phyloP scores from a whole-genome alignment of 2,113 vertebrate genomes.

The Mastomys natalensis region DNA sequence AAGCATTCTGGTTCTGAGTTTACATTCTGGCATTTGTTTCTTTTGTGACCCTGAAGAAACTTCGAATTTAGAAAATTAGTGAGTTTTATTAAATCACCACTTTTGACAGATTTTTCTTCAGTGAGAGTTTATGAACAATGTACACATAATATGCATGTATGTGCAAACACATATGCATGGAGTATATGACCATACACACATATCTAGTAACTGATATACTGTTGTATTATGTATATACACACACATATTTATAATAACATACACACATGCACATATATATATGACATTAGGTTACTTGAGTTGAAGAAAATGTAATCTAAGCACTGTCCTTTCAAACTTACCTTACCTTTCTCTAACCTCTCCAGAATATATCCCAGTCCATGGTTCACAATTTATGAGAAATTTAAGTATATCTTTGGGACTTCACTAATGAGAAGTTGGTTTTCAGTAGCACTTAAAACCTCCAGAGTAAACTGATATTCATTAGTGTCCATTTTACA shows the following conservation, averaged over 20 bases:
- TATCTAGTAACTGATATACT: not conserved
- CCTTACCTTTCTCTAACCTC: not conserved
- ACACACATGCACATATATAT: no score
- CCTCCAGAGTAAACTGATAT: conserved; percentile 2
- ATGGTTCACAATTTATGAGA: conserved; percentile 11
- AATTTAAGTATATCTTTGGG: conserved; percentile 5
- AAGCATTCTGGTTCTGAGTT: conserved; percentile 27
- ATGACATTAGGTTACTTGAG: not conserved
- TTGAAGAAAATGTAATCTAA: not conserved
- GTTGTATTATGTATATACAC: not conserved
- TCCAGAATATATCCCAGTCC: not conserved
- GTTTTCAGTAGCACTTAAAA: not conserved
- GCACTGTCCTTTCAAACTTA: not conserved
- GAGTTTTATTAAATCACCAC: not conserved
- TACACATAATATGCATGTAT: not conserved
- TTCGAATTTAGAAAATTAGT: conserved; percentile 34
- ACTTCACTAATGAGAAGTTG: conserved; percentile 5
- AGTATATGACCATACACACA: not conserved
- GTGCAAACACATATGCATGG: not conserved
- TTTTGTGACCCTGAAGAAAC: conserved; percentile 8
- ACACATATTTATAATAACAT: not conserved
- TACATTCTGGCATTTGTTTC: not conserved
- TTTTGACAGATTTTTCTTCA: not conserved
- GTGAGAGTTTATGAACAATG: not conserved
- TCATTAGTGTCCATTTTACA: not conserved